A percentile compares a stretch with the other conserved stretches of the same genome.
Conservation (phyloP, 35 echinoderm and acorn worm genomes). For the Strongylocentrotus purpuratus region DNA sequence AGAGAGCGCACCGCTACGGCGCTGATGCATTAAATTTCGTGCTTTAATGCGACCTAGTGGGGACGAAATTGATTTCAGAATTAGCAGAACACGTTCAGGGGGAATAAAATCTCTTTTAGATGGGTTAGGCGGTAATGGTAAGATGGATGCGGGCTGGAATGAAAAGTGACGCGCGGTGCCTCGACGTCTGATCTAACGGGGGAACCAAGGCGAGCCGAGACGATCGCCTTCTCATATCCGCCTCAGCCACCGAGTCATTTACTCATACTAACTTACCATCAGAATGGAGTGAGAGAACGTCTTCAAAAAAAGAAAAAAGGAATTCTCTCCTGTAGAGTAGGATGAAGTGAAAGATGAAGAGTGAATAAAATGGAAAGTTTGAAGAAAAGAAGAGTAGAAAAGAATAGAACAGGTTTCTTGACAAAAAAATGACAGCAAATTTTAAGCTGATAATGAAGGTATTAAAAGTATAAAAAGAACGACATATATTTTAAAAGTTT, state of each 20-base stretch:
- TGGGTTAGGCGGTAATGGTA: constrained; percentile 51
- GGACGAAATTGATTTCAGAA: constrained; percentile 53
- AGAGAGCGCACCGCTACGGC: constrained; percentile 32
- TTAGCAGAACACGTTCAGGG: constrained; percentile 53
- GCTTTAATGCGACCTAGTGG: constrained; percentile 48
- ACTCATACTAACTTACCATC: constrained; percentile 29
- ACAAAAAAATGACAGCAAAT: not conserved
- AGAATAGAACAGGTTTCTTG: not conserved
- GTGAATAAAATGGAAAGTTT: not conserved
- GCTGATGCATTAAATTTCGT: constrained; percentile 57
- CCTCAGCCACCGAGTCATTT: constrained; percentile 35
- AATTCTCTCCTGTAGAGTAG: not conserved
- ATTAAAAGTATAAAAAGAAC: too few relatives aligned
- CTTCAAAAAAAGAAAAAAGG: not conserved
- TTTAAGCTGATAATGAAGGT: too few relatives aligned
- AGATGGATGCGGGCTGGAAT: constrained; percentile 41
- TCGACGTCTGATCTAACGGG: constrained; percentile 45
- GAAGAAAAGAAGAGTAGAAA: not conserved
- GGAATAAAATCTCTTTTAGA: constrained; percentile 58
- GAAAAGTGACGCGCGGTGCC: constrained; percentile 50
- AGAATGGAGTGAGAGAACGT: not conserved
- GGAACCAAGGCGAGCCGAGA: constrained; percentile 37
- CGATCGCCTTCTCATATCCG: constrained; percentile 43
- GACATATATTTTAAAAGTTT: too few relatives aligned
- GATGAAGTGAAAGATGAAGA: not conserved